These are phyloP conservation scores for Illadopsis cleaveri DNA, from an alignment of 2,113 vertebrate genomes.

Conservation along the genomic window DNA sequence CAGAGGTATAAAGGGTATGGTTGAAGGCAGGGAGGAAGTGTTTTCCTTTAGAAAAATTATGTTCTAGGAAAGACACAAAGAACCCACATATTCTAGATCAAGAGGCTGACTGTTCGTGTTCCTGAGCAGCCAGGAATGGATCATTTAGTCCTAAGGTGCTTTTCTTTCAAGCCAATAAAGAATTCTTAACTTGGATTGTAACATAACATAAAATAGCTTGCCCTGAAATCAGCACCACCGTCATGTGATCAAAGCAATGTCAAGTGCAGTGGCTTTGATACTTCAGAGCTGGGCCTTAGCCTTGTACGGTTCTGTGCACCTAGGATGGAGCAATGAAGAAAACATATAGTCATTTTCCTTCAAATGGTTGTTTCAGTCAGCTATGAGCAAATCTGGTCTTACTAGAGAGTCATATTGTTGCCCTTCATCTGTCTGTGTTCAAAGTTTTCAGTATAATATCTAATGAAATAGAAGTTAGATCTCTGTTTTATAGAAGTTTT, in stretches of 20 bases:
- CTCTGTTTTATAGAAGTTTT: not conserved
- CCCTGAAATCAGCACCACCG: not conserved
- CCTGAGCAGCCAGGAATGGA: not conserved
- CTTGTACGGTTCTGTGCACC: not conserved
- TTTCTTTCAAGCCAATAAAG: not conserved
- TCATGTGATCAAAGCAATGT: not conserved
- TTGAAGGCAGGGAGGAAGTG: not conserved
- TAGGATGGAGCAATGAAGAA: not conserved
- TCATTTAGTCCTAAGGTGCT: not conserved
- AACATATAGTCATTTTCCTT: not conserved
- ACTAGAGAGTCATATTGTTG: not conserved
- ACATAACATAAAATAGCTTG: not conserved
- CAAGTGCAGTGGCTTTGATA: not conserved
- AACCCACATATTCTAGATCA: not conserved
- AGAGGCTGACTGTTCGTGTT: not conserved
- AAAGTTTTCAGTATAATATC: not conserved
- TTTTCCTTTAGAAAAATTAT: not conserved
- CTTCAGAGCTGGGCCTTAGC: not conserved
- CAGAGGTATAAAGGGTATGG: not conserved
- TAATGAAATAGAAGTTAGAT: not conserved
- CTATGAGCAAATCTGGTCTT: not conserved
- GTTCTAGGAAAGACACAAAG: not conserved
- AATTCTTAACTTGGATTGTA: not conserved
- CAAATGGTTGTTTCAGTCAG: not conserved
- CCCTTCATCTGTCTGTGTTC: not conserved